Conservation (phyloP, 2,888 invertebrate species). For the Aquatica leii region DNA sequence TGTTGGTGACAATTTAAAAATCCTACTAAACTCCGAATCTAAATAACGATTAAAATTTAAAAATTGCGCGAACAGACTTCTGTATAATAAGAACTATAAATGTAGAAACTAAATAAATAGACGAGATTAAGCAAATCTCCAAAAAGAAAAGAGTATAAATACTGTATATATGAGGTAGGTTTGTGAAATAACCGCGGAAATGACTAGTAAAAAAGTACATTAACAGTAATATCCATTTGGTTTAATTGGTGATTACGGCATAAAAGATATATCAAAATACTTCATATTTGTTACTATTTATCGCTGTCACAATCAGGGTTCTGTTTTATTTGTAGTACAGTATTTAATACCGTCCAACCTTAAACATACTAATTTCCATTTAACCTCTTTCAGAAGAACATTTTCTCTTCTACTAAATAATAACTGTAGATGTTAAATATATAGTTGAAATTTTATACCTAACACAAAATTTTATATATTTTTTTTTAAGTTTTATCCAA, state of each 20-base stretch:
- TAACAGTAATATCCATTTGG: conserved; percentile 55
- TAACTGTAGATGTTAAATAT: conserved; percentile 28
- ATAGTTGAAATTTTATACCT: conserved; percentile 5
- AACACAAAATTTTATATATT: background rate
- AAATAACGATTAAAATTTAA: too few species aligned
- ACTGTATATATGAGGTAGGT: conserved; percentile 55
- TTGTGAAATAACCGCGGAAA: conserved; percentile 52
- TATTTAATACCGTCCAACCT: conserved; percentile 29
- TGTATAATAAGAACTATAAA: conserved; percentile 3
- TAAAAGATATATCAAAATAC: conserved; percentile 37
- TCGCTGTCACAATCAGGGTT: conserved; percentile 51
- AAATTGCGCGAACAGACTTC: background rate
- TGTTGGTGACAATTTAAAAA: too few species aligned
- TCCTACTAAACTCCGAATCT: too few species aligned
- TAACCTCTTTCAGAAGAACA: conserved; percentile 32
- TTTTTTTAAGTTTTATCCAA: background rate
- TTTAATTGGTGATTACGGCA: conserved; percentile 46
- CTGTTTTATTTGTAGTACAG: conserved; percentile 30
- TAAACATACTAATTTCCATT: conserved; percentile 30
- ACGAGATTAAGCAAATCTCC: conserved; percentile 28
- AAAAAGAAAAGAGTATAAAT: conserved; percentile 45
- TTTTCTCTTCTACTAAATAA: conserved; percentile 35
- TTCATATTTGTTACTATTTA: conserved; percentile 39
- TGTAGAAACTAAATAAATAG: conserved; percentile 31
- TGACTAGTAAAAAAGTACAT: conserved; percentile 46